A percentile compares a stretch with the other conserved stretches of the same genome.
Conservation (phyloP, 37 sponge, comb jelly and placozoan genomes). For the Hexactinellida sp. region DNA sequence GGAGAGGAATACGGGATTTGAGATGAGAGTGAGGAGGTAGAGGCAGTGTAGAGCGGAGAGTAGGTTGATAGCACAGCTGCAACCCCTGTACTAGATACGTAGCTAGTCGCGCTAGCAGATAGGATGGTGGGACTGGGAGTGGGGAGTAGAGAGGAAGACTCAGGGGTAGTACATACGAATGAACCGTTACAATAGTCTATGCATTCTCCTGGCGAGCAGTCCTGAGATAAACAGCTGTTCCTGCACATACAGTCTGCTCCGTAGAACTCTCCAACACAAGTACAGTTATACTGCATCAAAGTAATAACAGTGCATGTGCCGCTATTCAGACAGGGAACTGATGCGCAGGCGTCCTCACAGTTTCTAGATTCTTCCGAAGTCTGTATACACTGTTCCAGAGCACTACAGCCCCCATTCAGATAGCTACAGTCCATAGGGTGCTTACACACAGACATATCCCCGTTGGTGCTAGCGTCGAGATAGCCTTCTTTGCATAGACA, state of each 20-base stretch:
- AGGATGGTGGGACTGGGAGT: neutral
- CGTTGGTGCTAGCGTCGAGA: neutral
- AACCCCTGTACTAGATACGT: too few species aligned
- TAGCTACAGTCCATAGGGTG: neutral
- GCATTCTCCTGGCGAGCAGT: neutral
- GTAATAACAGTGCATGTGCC: neutral
- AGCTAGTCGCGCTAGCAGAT: neutral
- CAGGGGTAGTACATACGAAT: neutral
- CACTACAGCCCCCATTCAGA: slow-evolving; percentile 2
- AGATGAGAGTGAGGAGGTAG: neutral
- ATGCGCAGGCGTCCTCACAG: neutral
- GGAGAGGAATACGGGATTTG: neutral
- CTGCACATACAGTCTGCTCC: neutral
- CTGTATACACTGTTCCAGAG: neutral
- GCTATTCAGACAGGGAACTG: neutral
- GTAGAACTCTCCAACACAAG: neutral
- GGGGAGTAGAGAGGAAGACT: neutral
- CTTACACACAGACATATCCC: neutral
- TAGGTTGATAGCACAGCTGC: too few species aligned
- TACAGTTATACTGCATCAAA: neutral
- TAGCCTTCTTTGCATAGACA: neutral
- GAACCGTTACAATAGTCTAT: neutral
- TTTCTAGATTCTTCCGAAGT: neutral
- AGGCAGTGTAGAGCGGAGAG: too few species aligned
- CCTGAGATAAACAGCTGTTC: neutral